Evolutionary conservation across 2,888 invertebrate species (phyloP).

Genomic region (Halictus quadricinctus): DNA sequence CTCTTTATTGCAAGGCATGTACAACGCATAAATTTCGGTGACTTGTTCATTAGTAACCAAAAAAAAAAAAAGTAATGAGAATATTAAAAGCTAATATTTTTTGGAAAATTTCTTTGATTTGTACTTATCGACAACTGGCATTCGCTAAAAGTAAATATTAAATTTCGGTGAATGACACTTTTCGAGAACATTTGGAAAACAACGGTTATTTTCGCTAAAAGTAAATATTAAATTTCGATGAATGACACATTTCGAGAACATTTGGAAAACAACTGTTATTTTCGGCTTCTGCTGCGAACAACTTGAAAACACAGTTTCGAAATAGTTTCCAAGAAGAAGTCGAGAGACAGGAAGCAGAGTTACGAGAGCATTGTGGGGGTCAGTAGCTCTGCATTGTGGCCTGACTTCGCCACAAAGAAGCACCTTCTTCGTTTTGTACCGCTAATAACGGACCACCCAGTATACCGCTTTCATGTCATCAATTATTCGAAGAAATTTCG

Average conservation of each 20-base stretch:
- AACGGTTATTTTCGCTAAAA: not conserved
- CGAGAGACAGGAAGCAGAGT: not conserved
- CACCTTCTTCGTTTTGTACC: not conserved
- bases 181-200: not conserved
- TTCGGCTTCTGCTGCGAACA: not conserved
- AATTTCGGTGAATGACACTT: not conserved
- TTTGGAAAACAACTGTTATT: not conserved
- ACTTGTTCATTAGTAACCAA: too few relatives aligned
- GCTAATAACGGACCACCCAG: slow-evolving; percentile 4
- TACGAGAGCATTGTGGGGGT: not conserved
- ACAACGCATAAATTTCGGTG: not conserved
- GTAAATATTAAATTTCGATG: not conserved
- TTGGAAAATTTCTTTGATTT: not conserved
- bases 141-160: not conserved
- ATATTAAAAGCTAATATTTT: not conserved
- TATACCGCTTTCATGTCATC: not conserved
- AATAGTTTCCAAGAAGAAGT: not conserved
- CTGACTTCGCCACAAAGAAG: not conserved
- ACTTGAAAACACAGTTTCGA: not conserved
- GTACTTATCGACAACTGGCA: too few relatives aligned
- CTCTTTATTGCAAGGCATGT: not conserved
- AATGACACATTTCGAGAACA: not conserved
- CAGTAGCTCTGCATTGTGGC: not conserved
- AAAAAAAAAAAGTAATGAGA: not conserved
- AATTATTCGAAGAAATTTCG: slow-evolving; percentile 16